These are phyloP conservation scores for Notospermus geniculatus DNA, from an alignment of 1,140 invertebrate genomes.

Conservation along the genomic window DNA sequence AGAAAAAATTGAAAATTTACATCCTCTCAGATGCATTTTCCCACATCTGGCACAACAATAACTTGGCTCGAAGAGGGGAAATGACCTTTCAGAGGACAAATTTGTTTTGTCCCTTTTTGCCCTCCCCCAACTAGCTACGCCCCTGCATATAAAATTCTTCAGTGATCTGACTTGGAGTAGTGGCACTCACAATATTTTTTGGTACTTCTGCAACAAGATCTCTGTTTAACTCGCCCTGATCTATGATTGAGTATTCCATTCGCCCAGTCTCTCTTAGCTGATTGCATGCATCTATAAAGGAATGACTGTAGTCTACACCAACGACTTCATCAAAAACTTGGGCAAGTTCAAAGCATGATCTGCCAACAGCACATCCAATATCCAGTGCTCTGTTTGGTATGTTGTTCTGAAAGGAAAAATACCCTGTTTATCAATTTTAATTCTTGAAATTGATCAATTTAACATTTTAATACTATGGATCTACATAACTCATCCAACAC, in stretches of 20 bases:
- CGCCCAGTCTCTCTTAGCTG: slow-evolving; percentile 35
- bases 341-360: slow-evolving; percentile 52
- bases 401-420: slow-evolving; percentile 12
- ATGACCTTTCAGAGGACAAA: too few relatives aligned
- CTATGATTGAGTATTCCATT: slow-evolving; percentile 35
- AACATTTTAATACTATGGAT: too few relatives aligned
- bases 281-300: slow-evolving; percentile 51
- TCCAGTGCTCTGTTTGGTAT: slow-evolving; percentile 44
- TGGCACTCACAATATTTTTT: slow-evolving; percentile 32
- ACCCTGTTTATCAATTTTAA: too few relatives aligned
- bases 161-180: background rate
- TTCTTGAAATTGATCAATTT: too few relatives aligned
- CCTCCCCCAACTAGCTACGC: too few relatives aligned
- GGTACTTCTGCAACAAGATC: slow-evolving; percentile 32
- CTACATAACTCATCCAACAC: too few relatives aligned
- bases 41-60: too few relatives aligned
- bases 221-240: slow-evolving; percentile 40
- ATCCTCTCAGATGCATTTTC: too few relatives aligned
- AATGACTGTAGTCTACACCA: slow-evolving; percentile 53
- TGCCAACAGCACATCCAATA: slow-evolving; percentile 55
- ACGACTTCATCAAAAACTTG: slow-evolving; percentile 45
- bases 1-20: too few relatives aligned
- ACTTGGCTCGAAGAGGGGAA: too few relatives aligned
- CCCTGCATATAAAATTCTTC: too few relatives aligned
- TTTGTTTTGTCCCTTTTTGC: too few relatives aligned